A percentile compares a stretch with the other conserved stretches of the same genome.
Evolutionary conservation across 2,113 vertebrate species (phyloP).

Genomic region (Myrmecophaga tridactyla): DNA sequence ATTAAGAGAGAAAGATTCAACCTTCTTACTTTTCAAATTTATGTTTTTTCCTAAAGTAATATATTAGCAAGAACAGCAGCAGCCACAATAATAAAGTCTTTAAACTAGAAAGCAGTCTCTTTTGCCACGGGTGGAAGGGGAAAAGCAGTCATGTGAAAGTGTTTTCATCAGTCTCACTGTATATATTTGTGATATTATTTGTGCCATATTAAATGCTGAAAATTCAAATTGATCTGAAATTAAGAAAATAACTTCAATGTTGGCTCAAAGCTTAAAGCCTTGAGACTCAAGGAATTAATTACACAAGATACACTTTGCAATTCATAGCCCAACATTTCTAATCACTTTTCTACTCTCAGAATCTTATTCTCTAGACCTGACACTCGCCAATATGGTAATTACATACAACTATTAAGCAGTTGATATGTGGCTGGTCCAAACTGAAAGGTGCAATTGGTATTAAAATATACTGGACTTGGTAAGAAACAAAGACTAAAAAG

Average conservation of each 20-base stretch:
- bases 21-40: background rate
- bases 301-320: background rate
- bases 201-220: background rate
- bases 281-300: constrained; percentile 10
- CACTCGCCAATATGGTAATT: background rate
- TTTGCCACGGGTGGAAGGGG: background rate
- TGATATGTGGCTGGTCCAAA: background rate
- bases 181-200: background rate
- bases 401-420: background rate
- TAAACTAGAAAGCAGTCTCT: background rate
- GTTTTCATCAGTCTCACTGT: background rate
- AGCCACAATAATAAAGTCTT: background rate
- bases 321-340: background rate
- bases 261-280: background rate
- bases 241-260: background rate
- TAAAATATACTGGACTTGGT: background rate
- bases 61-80: background rate
- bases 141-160: background rate
- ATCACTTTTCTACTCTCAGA: background rate
- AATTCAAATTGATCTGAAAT: background rate
- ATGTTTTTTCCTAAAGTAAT: constrained; percentile 5
- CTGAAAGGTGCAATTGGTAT: background rate
- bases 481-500: background rate
- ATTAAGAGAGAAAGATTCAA: background rate
- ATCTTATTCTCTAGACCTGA: background rate